Percentiles rank a stretch among this genome's conserved stretches.
These are phyloP conservation scores for Drosophila silvestris DNA, from an alignment of 2,888 invertebrate genomes.

Conservation along the genomic window DNA sequence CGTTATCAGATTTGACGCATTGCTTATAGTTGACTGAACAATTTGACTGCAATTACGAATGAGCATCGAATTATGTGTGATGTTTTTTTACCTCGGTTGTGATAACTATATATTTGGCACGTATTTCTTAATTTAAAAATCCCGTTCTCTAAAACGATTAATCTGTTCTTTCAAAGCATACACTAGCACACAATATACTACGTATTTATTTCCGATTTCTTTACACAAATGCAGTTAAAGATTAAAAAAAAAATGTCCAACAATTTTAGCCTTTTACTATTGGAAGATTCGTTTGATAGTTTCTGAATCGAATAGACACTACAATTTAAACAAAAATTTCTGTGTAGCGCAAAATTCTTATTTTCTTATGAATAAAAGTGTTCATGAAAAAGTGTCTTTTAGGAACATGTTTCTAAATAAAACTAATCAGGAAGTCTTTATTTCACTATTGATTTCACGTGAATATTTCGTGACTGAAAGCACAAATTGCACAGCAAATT, in stretches of 20 bases:
- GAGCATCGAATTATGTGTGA: not conserved
- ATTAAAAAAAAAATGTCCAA: not conserved
- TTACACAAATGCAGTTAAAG: not conserved
- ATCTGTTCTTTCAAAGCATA: not conserved
- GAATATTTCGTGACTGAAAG: slow-evolving; percentile 6
- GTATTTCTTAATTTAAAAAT: too few species aligned
- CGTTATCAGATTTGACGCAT: slow-evolving; percentile 18
- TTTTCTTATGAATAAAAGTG: too few species aligned
- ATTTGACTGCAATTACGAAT: slow-evolving; percentile 31
- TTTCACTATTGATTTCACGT: slow-evolving; percentile 6
- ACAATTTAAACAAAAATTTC: not conserved
- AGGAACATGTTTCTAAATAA: not conserved
- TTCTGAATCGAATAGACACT: not conserved
- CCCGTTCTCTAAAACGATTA: not conserved
- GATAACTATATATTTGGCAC: too few species aligned
- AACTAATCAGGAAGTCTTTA: not conserved
- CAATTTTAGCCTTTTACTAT: not conserved
- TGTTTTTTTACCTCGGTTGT: not conserved
- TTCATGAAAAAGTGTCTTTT: not conserved
- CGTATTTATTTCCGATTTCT: not conserved
- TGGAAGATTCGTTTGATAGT: not conserved
- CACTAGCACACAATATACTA: not conserved
- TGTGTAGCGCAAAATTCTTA: not conserved
- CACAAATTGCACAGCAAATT: not conserved
- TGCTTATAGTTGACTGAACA: slow-evolving; percentile 34